Conservation (phyloP, 2,113 vertebrate species). For the Callopanchax toddi region DNA sequence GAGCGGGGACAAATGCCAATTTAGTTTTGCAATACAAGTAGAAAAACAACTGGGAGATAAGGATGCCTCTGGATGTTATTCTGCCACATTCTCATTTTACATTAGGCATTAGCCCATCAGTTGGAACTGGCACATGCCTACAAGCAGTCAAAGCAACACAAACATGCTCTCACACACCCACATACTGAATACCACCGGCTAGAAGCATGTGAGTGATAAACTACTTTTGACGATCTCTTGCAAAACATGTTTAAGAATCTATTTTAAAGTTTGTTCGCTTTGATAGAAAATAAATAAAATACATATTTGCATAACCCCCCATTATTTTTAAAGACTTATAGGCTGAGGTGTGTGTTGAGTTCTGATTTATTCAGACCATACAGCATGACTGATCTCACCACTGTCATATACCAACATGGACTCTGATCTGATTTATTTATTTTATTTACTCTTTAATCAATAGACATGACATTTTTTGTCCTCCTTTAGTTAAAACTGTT, state of each 20-base stretch:
- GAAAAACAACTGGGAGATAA: constrained; percentile 62
- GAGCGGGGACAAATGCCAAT: constrained; percentile 40
- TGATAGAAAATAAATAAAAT: background rate
- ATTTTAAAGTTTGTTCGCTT: background rate
- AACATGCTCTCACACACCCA: constrained; percentile 28
- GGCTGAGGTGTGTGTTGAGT: too few relatives aligned
- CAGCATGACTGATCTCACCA: too few relatives aligned
- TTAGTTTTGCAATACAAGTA: constrained; percentile 35
- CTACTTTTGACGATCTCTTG: constrained; percentile 31
- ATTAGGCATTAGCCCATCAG: constrained; percentile 64
- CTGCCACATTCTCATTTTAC: constrained; percentile 66
- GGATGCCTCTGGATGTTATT: constrained; percentile 65
- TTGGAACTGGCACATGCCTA: constrained; percentile 48
- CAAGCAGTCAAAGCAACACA: constrained; percentile 48
- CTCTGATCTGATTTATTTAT: too few relatives aligned
- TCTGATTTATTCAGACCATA: too few relatives aligned
- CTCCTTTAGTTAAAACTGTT: too few relatives aligned
- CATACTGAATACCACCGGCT: constrained; percentile 32
- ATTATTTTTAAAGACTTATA: too few relatives aligned
- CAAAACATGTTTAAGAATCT: background rate
- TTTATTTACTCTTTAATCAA: too few relatives aligned
- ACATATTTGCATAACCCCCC: too few relatives aligned
- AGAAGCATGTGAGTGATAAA: constrained; percentile 17
- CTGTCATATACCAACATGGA: too few relatives aligned
- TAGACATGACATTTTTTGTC: too few relatives aligned